These are phyloP conservation scores for Mionectes macconnelli DNA, from an alignment of 2,113 vertebrate genomes.

Conservation along the genomic window DNA sequence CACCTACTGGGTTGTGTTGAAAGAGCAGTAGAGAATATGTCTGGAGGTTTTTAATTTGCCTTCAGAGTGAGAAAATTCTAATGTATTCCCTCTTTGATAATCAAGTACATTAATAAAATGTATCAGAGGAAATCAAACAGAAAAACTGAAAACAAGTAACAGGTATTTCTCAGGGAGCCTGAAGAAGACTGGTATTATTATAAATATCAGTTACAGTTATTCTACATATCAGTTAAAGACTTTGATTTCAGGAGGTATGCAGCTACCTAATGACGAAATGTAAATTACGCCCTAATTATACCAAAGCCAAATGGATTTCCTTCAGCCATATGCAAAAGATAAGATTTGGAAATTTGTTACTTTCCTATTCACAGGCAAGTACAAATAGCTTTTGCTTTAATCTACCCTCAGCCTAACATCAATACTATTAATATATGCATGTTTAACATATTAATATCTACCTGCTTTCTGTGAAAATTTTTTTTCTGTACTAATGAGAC, in stretches of 20 bases:
- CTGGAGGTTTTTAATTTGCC: not conserved
- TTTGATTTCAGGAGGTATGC: not conserved
- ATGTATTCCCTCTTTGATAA: not conserved
- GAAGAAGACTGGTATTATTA: not conserved
- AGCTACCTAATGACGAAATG: not conserved
- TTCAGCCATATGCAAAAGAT: not conserved
- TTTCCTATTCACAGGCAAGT: not conserved
- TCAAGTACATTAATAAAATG: not conserved
- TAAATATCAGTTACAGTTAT: not conserved
- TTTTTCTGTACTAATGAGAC: not conserved
- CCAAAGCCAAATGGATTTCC: not conserved
- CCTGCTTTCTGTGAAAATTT: not conserved
- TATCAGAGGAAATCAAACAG: not conserved
- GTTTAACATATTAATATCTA: not conserved
- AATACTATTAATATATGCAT: not conserved
- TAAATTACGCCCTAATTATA: not conserved
- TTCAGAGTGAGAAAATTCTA: not conserved
- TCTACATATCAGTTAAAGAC: not conserved
- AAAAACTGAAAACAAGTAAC: not conserved
- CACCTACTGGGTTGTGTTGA: not conserved
- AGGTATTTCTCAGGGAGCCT: not conserved
- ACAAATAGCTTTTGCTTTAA: not conserved
- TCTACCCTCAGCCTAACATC: not conserved
- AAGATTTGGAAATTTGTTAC: not conserved
- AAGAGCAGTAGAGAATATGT: not conserved